Evolutionary conservation across 2,113 vertebrate genomes (phyloP).

Genomic region (Platysteira castanea): DNA sequence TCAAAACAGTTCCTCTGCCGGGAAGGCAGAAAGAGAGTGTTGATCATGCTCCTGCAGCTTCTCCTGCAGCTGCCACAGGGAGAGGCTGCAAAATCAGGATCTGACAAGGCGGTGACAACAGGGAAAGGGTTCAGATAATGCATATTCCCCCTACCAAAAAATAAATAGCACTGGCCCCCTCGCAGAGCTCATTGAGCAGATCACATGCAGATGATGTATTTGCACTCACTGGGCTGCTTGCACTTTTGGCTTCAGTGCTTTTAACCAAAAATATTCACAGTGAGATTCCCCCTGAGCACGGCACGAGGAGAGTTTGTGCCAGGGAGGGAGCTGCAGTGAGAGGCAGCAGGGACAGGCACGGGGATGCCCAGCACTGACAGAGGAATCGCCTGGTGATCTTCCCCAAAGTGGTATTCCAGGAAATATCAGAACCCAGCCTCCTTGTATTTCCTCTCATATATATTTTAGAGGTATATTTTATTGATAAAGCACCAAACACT

Average conservation of each 20-base stretch:
- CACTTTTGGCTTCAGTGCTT: not conserved
- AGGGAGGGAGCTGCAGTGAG: not conserved
- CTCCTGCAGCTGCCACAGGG: not conserved
- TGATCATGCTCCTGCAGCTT: not conserved
- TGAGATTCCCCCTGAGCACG: not conserved
- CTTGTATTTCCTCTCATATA: not conserved
- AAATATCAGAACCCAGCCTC: not conserved
- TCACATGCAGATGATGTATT: not conserved
- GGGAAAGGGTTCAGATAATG: not conserved
- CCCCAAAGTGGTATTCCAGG: not conserved
- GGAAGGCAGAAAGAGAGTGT: not conserved
- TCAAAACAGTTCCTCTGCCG: not conserved
- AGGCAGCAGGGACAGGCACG: not conserved
- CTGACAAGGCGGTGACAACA: not conserved
- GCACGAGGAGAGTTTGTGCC: rapidly evolving
- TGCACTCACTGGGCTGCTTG: not conserved
- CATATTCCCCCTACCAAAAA: not conserved
- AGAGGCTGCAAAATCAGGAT: not conserved
- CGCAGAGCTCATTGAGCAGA: not conserved
- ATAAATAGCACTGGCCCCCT: not conserved
- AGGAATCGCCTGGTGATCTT: not conserved
- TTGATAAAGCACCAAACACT: not conserved
- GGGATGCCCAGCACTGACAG: not conserved
- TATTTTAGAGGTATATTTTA: not conserved
- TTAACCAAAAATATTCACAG: not conserved